phyloP scores from a whole-genome alignment of 2,797 vertebrate species.

The Xiphorhynchus erythropygius region DNA sequence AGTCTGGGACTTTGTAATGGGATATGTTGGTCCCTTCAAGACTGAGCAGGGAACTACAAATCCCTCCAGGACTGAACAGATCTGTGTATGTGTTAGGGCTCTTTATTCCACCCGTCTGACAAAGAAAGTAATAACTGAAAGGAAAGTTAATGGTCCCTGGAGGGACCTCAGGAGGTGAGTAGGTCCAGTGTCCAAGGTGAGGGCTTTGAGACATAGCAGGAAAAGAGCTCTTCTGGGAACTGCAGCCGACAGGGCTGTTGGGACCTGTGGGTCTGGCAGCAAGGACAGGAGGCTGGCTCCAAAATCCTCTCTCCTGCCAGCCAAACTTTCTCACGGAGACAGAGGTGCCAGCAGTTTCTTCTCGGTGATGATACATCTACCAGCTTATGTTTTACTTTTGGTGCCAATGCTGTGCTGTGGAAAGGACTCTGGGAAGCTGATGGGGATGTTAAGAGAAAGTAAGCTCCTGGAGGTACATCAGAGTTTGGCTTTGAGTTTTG shows the following conservation, averaged over 20 bases:
- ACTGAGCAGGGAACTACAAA: conserved; percentile 28
- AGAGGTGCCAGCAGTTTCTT: background rate
- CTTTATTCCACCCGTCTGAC: conserved; percentile 2
- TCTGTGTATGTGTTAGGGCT: background rate
- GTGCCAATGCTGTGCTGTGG: background rate
- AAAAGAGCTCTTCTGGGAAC: background rate
- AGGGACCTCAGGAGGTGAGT: background rate
- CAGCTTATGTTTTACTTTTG: background rate
- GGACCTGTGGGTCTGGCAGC: background rate
- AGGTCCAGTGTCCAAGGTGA: background rate
- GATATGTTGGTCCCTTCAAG: conserved; percentile 59
- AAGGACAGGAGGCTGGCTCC: background rate
- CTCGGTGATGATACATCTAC: background rate
- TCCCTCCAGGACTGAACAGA: conserved; percentile 31
- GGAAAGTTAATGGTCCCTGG: background rate
- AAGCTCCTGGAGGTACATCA: background rate
- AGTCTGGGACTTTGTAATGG: conserved; percentile 60
- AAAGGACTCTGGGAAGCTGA: background rate
- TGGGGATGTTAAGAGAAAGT: background rate
- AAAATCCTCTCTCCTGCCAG: background rate
- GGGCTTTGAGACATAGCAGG: background rate
- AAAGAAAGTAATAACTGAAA: conserved; percentile 17
- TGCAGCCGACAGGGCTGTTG: fast-evolving
- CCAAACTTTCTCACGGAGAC: background rate
- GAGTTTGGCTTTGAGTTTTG: background rate